Base-by-base conservation (phyloP, 2,888 invertebrate genomes). In the Chouioia cunea region DNA sequence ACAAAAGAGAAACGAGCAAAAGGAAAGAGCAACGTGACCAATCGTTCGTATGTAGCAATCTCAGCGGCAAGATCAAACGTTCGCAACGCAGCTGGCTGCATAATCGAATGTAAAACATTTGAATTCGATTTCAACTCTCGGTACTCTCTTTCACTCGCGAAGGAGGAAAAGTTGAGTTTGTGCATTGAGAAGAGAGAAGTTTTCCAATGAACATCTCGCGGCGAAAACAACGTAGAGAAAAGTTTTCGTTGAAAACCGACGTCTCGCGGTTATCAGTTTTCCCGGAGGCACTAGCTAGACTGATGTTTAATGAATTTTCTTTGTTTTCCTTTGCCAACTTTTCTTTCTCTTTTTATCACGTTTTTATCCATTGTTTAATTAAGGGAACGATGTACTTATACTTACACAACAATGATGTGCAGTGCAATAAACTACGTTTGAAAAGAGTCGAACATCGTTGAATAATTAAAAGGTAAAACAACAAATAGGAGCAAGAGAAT, bases 131-230 rank as follows among this genome's bases (percentile, higher is more conserved):
- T 52, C 12, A 43, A 15, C 18, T 16, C 48, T 27, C 27, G 27
- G 27, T 27, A 27, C 27, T 27, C 16, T 48, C 54, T 59, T 57
- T 54, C 27, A 22, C 50, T 0, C 15, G 10, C 44, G 22, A 18
- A 47, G 43, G n/a, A 36, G 14, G 2, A 10, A 46, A 56, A 36
- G n/a, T 16, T 4, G 27, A 14, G 47, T 6, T 6, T 27, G 3
- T 27, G 27, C 27, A 4, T n/a, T n/a, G n/a, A 20, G 12, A 46
- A 12, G 23, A 6, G 60, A 22, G 20, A 65, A 67, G 46, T 67
- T 67, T 67, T 67, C 60, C 67, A 62, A 67, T 47, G 67, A 67
- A 67, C 53, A 53, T 22, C 46, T 63, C 27, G 15, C 48, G 14
- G n/a, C 15, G 48, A n/a, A 15, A 15, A 48, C 48, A 48, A 48